Percentiles rank a stretch among this genome's conserved stretches.
phyloP scores from a whole-genome alignment of 1,140 invertebrate species.

The Aphidius ervi region DNA sequence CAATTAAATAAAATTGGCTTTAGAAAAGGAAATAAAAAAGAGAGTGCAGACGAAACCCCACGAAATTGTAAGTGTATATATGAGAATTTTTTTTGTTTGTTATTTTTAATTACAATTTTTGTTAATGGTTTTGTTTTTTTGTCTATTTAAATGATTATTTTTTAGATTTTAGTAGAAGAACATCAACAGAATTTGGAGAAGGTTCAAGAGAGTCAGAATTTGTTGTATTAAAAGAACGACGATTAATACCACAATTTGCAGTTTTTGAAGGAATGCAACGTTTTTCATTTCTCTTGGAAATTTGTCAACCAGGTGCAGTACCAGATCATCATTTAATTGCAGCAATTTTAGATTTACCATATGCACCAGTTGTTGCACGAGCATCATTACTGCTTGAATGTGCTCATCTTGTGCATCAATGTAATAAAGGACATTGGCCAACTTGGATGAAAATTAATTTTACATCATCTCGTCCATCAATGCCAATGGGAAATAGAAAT shows the following conservation, averaged over 20 bases:
- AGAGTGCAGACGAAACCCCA: conserved; percentile 77
- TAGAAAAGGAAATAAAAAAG: conserved; percentile 75
- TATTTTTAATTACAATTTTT: not conserved
- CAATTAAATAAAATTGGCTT: conserved; percentile 75
- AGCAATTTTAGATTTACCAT: conserved; percentile 91
- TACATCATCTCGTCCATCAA: conserved; percentile 73
- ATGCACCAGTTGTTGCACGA: conserved; percentile 87
- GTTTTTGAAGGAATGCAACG: conserved; percentile 78
- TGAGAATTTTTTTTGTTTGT: not conserved
- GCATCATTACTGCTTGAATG: conserved; percentile 92
- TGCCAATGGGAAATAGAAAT: conserved; percentile 55
- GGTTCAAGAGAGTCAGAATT: conserved; percentile 77
- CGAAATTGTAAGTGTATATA: conserved; percentile 62
- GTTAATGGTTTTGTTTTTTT: not conserved
- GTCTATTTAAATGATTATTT: conserved; percentile 12
- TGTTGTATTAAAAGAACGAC: conserved; percentile 79
- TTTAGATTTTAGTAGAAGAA: conserved; percentile 74
- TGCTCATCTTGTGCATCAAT: conserved; percentile 92
- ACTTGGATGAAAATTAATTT: conserved; percentile 88
- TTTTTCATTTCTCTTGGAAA: conserved; percentile 88
- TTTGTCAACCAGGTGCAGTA: conserved; percentile 88
- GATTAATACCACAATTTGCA: conserved; percentile 68
- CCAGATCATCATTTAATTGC: conserved; percentile 94
- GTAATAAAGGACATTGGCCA: conserved; percentile 97
- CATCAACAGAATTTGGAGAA: conserved; percentile 76